These are phyloP conservation scores for Notarius quadriscutis DNA, from an alignment of 2,113 vertebrate genomes.

Conservation along the genomic window DNA sequence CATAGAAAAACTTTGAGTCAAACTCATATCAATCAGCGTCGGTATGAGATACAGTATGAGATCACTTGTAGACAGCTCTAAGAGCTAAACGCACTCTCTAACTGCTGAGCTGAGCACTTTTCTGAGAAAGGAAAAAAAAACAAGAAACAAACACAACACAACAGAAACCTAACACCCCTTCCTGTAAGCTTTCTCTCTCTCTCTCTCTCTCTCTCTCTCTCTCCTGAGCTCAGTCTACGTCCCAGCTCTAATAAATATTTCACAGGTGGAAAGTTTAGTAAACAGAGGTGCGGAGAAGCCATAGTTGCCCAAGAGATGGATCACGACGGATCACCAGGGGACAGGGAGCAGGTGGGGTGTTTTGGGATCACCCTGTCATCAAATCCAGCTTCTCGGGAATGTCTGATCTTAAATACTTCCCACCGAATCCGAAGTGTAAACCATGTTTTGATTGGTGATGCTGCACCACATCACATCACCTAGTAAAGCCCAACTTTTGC, in stretches of 20 bases:
- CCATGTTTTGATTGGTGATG: neutral
- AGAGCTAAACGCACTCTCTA: slow-evolving; percentile 11
- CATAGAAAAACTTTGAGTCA: neutral
- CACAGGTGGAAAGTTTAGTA: slow-evolving; percentile 62
- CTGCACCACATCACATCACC: neutral
- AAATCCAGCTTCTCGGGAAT: neutral
- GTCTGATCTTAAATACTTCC: neutral
- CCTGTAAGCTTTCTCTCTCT: slow-evolving; percentile 48
- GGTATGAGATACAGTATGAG: neutral
- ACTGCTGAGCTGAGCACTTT: slow-evolving; percentile 30
- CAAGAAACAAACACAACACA: slow-evolving; percentile 37
- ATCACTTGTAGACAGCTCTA: neutral
- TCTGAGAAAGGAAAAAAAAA: slow-evolving; percentile 27
- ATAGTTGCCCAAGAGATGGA: slow-evolving; percentile 54
- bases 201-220: slow-evolving; percentile 35
- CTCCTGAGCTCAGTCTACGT: slow-evolving; percentile 55
- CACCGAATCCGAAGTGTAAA: neutral
- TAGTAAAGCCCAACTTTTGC: no score
- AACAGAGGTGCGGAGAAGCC: slow-evolving; percentile 55
- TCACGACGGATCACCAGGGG: slow-evolving; percentile 40
- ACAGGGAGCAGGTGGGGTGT: slow-evolving; percentile 35
- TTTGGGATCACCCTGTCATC: slow-evolving; percentile 24
- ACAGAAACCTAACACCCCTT: slow-evolving; percentile 46
- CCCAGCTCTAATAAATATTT: slow-evolving; percentile 66
- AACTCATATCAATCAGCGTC: neutral